phyloP scores from a whole-genome alignment of 2,888 invertebrate genomes.

The Argynnis bischoffii region DNA sequence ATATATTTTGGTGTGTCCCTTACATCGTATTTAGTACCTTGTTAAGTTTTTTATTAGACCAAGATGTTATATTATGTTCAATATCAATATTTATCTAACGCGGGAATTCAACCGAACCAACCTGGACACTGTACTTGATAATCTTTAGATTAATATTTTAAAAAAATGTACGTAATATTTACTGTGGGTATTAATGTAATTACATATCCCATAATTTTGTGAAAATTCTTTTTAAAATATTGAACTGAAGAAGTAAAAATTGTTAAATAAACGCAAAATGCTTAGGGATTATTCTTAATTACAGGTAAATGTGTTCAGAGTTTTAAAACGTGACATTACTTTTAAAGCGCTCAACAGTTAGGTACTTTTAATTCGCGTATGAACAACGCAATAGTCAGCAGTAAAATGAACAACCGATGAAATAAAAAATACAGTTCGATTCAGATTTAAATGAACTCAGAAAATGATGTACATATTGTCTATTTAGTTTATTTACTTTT shows the following conservation, averaged over 20 bases:
- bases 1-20: too few species aligned
- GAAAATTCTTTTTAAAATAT: neutral
- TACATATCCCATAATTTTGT: neutral
- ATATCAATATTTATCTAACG: too few species aligned
- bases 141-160: too few species aligned
- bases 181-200: neutral
- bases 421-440: neutral
- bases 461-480: neutral
- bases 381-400: slow-evolving; percentile 6
- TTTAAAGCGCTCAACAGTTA: slow-evolving; percentile 21
- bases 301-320: slow-evolving; percentile 15
- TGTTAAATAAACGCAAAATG: slow-evolving; percentile 12
- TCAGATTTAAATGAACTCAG: slow-evolving; percentile 40
- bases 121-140: too few species aligned
- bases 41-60: too few species aligned
- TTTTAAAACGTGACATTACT: slow-evolving; percentile 9
- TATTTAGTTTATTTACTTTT: neutral
- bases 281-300: slow-evolving; percentile 23
- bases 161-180: too few species aligned
- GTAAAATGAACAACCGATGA: neutral
- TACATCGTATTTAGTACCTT: too few species aligned
- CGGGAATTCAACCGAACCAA: too few species aligned
- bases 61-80: too few species aligned
- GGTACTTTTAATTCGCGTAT: slow-evolving; percentile 15
- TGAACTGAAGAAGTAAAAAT: neutral